Evolutionary conservation across 2,888 invertebrate species (phyloP), one percentile per base, ranked within the genome.

Genomic region (Oligia latruncula): DNA sequence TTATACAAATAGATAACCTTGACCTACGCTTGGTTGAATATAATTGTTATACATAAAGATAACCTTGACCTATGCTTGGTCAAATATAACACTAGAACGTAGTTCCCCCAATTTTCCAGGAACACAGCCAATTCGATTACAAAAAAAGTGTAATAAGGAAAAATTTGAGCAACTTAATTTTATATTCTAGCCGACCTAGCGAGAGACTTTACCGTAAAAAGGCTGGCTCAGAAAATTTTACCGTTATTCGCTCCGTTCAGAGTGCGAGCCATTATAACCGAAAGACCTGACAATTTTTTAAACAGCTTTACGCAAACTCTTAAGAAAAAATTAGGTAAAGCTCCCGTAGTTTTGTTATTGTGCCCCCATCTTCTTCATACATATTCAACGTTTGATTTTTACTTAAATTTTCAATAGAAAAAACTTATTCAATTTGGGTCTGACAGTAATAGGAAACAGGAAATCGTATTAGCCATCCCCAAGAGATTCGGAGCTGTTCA

Each of bases 391-490:
- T 55, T 23, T 81, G 77, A 83, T 86, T 88, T 84, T 80, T 78
- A 75, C 78, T 87, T 67, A 86, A 82, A 88, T 87, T 85, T 88
- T 86, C 81, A 86, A 87, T 83, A 85, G 77, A 73, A 76, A 76
- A 88, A 90, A 92, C 88, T 93, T 92, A 93, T 93, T 93, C 91
- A 94, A 94, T 94, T 94, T 92, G 86, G 77, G 75, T 90, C 84
- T 92, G 95, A 94, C 95, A 92, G 92, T 93, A 94, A 95, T 93
- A 87, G 90, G 93, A 93, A 82, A 90, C 88, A 87, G 86, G 84
- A 91, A 94, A 95, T 95, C 91, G 92, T 94, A 94, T 95, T 95
- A 95, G 84, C 82, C 84, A 89, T 88, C 91, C 91, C 90, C 85
- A 81, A 87, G 90, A 81, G 89, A 92, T 92, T 91, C 90, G 89